These are phyloP conservation scores for Haliclona indistincta DNA, from an alignment of 37 sponge, comb jelly and placozoan genomes.

Conservation along the genomic window DNA sequence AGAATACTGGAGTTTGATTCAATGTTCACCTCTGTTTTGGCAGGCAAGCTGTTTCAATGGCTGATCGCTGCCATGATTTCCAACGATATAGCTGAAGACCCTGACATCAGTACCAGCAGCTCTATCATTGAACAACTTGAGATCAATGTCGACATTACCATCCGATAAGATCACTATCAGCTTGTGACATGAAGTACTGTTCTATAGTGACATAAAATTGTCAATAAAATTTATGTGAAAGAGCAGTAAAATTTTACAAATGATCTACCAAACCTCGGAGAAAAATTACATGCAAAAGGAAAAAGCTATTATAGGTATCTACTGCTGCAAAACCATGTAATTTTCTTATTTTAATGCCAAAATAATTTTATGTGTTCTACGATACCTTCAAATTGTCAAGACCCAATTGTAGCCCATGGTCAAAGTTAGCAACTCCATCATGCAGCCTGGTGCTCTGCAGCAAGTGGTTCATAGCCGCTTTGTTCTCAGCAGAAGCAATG, in stretches of 20 bases:
- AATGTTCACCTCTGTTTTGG: constrained; percentile 14
- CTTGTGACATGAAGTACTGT: constrained; percentile 19
- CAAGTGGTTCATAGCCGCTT: not conserved
- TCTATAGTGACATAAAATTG: not conserved
- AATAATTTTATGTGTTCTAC: not conserved
- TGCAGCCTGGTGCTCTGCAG: not conserved
- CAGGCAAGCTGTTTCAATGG: not conserved
- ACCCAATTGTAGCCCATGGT: not conserved
- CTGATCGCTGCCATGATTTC: not conserved
- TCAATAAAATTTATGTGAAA: not conserved
- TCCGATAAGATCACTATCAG: constrained; percentile 29
- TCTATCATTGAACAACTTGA: not conserved
- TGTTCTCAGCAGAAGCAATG: not conserved
- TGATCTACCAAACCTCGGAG: not conserved
- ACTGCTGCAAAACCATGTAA: not conserved
- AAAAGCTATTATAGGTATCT: no score
- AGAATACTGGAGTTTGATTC: no score
- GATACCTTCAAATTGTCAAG: not conserved
- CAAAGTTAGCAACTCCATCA: not conserved
- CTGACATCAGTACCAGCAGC: not conserved
- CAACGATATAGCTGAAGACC: not conserved
- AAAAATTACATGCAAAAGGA: not conserved
- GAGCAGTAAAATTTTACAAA: not conserved
- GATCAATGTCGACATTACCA: not conserved
- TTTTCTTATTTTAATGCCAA: not conserved